phyloP scores from a whole-genome alignment of 2,113 vertebrate genomes.

The Elgaria multicarinata region DNA sequence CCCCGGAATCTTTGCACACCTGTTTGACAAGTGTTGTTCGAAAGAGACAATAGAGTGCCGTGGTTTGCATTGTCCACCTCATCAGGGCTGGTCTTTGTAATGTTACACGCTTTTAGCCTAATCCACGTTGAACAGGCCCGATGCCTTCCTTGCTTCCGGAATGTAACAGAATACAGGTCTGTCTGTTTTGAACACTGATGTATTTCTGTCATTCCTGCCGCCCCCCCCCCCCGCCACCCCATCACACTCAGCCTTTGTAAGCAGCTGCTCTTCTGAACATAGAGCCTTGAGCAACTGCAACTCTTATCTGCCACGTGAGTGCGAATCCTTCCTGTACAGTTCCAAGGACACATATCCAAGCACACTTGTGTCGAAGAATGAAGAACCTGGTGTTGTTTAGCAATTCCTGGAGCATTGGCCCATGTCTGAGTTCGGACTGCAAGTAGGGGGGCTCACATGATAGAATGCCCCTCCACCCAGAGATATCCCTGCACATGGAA shows the following conservation, averaged over 20 bases:
- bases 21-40: neutral
- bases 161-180: neutral
- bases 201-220: neutral
- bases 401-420: too few species aligned
- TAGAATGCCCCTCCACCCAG: too few species aligned
- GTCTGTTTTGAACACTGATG: neutral
- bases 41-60: neutral
- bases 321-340: neutral
- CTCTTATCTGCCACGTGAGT: neutral
- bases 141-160: neutral
- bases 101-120: neutral
- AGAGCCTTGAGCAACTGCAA: neutral
- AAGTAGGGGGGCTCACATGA: neutral
- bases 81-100: neutral
- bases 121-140: neutral
- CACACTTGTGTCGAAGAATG: neutral
- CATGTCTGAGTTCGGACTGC: neutral
- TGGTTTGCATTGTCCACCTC: too few species aligned
- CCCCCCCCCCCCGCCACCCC: too few species aligned
- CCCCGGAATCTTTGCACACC: neutral
- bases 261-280: neutral
- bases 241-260: conserved; percentile 5
- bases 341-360: too few species aligned
- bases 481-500: neutral
- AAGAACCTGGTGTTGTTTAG: neutral